Evolutionary conservation across 2,113 vertebrate genomes (phyloP), one percentile per base, ranked within the genome.

Genomic region (Ceyx cyanopectus): DNA sequence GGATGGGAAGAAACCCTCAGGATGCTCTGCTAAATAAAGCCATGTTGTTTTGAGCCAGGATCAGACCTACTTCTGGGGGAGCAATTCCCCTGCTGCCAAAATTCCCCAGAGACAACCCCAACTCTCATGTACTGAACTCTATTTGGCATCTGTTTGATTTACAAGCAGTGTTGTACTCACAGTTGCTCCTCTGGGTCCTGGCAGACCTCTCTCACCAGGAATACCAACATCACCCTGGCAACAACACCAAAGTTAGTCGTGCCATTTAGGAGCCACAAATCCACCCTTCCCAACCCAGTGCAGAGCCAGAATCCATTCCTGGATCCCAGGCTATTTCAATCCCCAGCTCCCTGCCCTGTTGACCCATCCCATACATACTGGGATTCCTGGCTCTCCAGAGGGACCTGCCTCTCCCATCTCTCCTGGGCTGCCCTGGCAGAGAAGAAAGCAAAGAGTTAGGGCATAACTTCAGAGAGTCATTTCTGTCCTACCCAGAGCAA

Each of bases 311-410:
- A 30, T 0, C 1, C 2, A 10, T 9, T 63, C 61, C 60, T 23
- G 45, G 5, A 56, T 48, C 51, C 56, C 68, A 62, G 58, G 41
- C 24, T n/a, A 7, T 2, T 79, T 27, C 58, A 45, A 6, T 6
- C 29, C 69, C 92, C 45, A 58, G 3, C 26, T 46, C 22, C 51
- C 70, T 53, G 45, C 32, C 90, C 68, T 2, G 0, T 5, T 56
- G 30, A 20, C 26, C 29, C 79, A 16, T 21, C 51, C 40, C 3
- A 97, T 98, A 99, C 99, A 97, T 98, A 99, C 99, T 89, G 99
- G 99, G 97, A 99, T 97, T 96, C 99, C 99, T 81, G 99, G 99
- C 97, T 99, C 99, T 98, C 99, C 99, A 30, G 98, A 98, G 56
- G 99, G 99, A 74, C 99, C 99, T 0, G 98, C 97, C 89, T 99